Evolutionary conservation across 2,113 vertebrate genomes (phyloP).

Genomic region (Tautogolabrus adspersus): DNA sequence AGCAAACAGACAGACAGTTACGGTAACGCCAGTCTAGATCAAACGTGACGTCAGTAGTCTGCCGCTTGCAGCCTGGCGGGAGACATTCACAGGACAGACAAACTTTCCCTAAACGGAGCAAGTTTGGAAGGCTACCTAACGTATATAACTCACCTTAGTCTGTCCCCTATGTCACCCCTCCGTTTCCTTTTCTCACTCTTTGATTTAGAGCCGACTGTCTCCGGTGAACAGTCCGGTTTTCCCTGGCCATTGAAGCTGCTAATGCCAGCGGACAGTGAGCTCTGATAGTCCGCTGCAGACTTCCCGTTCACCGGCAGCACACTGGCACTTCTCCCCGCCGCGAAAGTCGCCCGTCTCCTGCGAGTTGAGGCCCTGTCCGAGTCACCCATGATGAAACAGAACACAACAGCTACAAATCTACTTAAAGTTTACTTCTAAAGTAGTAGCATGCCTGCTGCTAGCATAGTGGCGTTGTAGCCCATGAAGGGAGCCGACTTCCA

Average conservation of each 20-base stretch:
- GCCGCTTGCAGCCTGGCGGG: neutral
- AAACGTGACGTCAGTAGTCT: neutral
- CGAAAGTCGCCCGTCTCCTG: slow-evolving; percentile 60
- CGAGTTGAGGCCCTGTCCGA: slow-evolving; percentile 13
- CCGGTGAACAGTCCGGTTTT: slow-evolving; percentile 23
- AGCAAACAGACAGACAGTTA: too few species aligned
- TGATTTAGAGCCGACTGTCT: slow-evolving; percentile 1
- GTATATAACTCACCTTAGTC: slow-evolving; percentile 67
- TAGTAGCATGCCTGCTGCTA: slow-evolving; percentile 28
- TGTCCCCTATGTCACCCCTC: slow-evolving; percentile 50
- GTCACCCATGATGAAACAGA: slow-evolving; percentile 58
- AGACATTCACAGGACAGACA: neutral
- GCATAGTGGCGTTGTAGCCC: neutral
- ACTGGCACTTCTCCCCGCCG: slow-evolving; percentile 1
- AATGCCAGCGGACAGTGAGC: neutral
- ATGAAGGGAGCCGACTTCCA: slow-evolving; percentile 24
- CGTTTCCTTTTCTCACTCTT: slow-evolving; percentile 59
- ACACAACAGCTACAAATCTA: neutral
- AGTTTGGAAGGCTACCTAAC: neutral
- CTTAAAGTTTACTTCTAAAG: neutral
- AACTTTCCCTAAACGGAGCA: neutral
- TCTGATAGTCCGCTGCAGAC: slow-evolving; percentile 16
- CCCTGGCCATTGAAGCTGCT: neutral
- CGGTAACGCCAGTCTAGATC: too few species aligned
- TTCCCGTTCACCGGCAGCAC: slow-evolving; percentile 42